Conservation (phyloP, 2,113 vertebrate species). For the Rhinoptilus africanus region DNA sequence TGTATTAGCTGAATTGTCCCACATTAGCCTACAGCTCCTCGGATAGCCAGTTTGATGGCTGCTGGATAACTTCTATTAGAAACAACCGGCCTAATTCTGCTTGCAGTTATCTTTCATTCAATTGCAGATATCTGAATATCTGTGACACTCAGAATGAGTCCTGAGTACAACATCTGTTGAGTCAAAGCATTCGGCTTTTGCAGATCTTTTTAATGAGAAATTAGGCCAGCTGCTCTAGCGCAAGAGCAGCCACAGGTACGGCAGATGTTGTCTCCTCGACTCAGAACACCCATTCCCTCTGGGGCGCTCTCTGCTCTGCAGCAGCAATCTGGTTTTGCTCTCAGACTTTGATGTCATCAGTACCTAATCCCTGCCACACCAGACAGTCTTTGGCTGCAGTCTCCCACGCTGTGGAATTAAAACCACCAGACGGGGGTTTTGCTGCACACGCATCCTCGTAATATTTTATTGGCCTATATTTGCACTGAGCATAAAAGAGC, state of each 20-base stretch:
- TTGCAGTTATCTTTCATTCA: not conserved
- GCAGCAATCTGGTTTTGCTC: conserved; percentile 32
- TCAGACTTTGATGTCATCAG: conserved; percentile 40
- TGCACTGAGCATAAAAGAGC: not conserved
- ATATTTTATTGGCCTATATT: conserved; percentile 39
- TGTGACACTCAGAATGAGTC: not conserved
- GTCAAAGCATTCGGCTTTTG: not conserved
- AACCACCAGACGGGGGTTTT: not conserved
- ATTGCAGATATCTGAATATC: not conserved
- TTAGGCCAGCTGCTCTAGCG: not conserved
- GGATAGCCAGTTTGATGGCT: not conserved
- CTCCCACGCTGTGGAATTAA: not conserved
- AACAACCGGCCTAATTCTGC: not conserved
- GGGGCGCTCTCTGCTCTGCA: not conserved
- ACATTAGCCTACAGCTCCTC: not conserved
- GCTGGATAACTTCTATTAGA: not conserved
- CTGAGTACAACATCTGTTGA: not conserved
- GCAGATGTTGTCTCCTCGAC: not conserved
- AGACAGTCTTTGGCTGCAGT: conserved; percentile 30
- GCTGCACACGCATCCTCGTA: not conserved
- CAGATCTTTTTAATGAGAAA: not conserved
- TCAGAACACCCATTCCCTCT: not conserved
- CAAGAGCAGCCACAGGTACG: not conserved
- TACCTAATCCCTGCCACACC: conserved; percentile 37
- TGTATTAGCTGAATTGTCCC: not conserved